phyloP scores from a whole-genome alignment of 1,140 invertebrate genomes.

The Heliconius hewitsoni region DNA sequence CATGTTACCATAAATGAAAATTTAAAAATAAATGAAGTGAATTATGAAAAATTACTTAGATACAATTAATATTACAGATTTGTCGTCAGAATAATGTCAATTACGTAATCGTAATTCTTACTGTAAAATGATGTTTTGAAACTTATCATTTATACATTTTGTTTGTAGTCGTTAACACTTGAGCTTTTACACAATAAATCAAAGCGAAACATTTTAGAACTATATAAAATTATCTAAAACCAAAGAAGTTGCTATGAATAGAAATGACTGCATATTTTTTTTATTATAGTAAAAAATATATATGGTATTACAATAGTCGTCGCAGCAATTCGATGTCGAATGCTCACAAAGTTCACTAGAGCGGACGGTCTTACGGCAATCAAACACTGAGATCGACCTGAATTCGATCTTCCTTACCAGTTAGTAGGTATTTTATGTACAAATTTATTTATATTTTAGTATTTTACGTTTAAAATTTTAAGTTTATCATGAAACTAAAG shows the following conservation, averaged over 20 bases:
- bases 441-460: not conserved
- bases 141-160: no score
- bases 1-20: not conserved
- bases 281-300: not conserved
- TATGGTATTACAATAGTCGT: conserved; percentile 1
- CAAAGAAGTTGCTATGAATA: not conserved
- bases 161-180: no score
- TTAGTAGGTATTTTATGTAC: not conserved
- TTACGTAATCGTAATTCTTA: no score
- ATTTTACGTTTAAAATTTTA: not conserved
- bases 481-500: no score
- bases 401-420: conserved; percentile 1
- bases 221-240: no score
- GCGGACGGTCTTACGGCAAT: conserved; percentile 2
- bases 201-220: no score
- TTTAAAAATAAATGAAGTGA: not conserved
- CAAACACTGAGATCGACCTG: conserved; percentile 12
- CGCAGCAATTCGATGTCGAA: not conserved
- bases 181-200: no score
- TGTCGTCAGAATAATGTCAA: no score
- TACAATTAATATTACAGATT: no score
- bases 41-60: not conserved
- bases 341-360: not conserved
- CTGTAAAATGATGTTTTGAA: no score
- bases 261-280: not conserved